Evolutionary conservation across 2,888 invertebrate genomes (phyloP).

Genomic region (Trissolcus brochymenae): DNA sequence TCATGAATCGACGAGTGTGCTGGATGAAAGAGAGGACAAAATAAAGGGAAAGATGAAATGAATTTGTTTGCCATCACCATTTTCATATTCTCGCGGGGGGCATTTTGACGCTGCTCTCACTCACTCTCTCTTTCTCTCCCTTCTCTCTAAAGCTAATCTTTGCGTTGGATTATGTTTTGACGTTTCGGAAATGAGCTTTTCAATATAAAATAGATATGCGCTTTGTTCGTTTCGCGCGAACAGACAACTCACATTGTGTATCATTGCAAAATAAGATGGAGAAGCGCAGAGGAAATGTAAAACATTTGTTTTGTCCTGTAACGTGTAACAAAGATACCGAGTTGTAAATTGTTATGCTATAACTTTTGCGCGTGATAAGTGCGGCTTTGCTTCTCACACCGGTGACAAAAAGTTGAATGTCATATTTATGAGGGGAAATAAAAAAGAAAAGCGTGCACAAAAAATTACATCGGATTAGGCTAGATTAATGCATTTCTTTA

Average conservation of each 20-base stretch:
- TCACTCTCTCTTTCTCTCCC: too few relatives aligned
- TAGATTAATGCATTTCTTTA: too few relatives aligned
- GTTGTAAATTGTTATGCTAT: conserved; percentile 51
- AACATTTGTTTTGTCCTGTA: conserved; percentile 45
- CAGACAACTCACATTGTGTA: conserved; percentile 42
- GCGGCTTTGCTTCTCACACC: conserved; percentile 7
- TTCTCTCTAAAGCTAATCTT: conserved; percentile 22
- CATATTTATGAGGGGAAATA: conserved; percentile 4
- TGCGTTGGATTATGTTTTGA: conserved; percentile 48
- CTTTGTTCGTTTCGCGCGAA: conserved; percentile 32
- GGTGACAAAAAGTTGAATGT: conserved; percentile 23
- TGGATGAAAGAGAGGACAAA: too few relatives aligned
- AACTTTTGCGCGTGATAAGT: conserved; percentile 38
- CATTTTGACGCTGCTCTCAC: too few relatives aligned
- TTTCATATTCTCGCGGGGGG: too few relatives aligned
- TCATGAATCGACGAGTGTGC: conserved; percentile 25
- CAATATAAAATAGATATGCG: conserved; percentile 52
- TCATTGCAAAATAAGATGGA: conserved; percentile 48
- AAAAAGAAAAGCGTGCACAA: neutral
- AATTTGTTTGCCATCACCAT: neutral
- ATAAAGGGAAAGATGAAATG: too few relatives aligned
- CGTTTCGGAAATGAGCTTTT: conserved; percentile 55
- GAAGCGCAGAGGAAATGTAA: conserved; percentile 47
- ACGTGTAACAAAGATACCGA: conserved; percentile 38
- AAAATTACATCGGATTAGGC: conserved; percentile 3